Conservation (phyloP, 2,113 vertebrate genomes). For the Furnarius figulus region DNA sequence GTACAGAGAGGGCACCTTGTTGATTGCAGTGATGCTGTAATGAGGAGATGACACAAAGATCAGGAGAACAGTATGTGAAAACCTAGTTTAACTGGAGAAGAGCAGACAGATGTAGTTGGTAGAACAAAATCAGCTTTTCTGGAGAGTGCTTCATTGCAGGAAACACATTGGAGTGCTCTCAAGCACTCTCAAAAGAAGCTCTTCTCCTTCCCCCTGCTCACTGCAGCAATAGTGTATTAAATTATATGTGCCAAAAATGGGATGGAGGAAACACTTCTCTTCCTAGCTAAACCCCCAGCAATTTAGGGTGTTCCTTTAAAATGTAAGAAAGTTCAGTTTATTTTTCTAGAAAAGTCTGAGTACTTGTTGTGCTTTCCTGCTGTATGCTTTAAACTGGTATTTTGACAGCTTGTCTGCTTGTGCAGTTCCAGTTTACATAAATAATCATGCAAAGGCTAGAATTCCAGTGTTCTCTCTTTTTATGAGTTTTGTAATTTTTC, state of each 20-base stretch:
- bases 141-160: neutral
- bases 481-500: neutral
- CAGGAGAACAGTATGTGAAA: neutral
- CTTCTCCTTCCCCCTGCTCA: neutral
- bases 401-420: neutral
- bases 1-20: neutral
- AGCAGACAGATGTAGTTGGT: neutral
- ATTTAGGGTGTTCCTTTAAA: neutral
- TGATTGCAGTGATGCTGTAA: neutral
- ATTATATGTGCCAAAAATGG: neutral
- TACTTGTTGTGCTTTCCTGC: neutral
- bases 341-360: neutral
- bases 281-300: neutral
- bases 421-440: neutral
- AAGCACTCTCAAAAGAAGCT: neutral
- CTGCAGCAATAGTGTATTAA: neutral
- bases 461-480: neutral
- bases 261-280: neutral
- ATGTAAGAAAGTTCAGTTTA: neutral
- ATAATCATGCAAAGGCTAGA: neutral
- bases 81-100: neutral
- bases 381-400: neutral
- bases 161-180: neutral
- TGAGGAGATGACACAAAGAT: neutral
- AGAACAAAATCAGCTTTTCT: neutral